Evolutionary conservation across 2,113 vertebrate species (phyloP).

Genomic region (Cyprinus carpio): DNA sequence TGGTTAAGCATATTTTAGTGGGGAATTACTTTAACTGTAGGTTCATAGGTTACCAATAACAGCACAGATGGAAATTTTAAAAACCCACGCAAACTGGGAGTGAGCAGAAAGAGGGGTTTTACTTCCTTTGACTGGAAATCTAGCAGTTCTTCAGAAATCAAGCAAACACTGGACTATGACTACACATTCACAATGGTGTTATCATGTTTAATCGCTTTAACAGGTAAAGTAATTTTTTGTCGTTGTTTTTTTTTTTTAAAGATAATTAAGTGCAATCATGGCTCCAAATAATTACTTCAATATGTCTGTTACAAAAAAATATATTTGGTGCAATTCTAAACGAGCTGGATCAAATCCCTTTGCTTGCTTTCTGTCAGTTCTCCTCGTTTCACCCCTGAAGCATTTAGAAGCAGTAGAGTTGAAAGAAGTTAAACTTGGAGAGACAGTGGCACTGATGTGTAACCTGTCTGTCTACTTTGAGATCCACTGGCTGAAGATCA

Average conservation of each 20-base stretch:
- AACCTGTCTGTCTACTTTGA: constrained; percentile 34
- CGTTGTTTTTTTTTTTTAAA: not conserved
- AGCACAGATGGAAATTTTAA: not conserved
- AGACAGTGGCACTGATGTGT: constrained; percentile 16
- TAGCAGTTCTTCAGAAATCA: not conserved
- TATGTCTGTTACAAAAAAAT: not conserved
- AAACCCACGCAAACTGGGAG: not conserved
- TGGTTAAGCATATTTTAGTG: not conserved
- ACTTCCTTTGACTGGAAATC: constrained; percentile 10
- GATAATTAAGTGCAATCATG: not conserved
- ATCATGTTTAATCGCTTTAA: not conserved
- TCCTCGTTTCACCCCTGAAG: not conserved
- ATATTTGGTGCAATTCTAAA: not conserved
- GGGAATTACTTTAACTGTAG: not conserved
- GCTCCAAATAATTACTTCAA: not conserved
- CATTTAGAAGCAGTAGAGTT: not conserved
- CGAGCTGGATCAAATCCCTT: not conserved
- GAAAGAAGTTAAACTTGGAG: constrained; percentile 28
- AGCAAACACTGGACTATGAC: not conserved
- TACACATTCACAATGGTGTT: constrained; percentile 15
- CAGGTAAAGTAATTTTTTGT: not conserved
- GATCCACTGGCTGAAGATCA: constrained; percentile 49
- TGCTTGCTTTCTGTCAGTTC: not conserved
- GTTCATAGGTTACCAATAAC: not conserved
- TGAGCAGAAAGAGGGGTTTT: not conserved